Evolutionary conservation across 2,888 invertebrate species (phyloP).

Genomic region (Sepiola atlantica): DNA sequence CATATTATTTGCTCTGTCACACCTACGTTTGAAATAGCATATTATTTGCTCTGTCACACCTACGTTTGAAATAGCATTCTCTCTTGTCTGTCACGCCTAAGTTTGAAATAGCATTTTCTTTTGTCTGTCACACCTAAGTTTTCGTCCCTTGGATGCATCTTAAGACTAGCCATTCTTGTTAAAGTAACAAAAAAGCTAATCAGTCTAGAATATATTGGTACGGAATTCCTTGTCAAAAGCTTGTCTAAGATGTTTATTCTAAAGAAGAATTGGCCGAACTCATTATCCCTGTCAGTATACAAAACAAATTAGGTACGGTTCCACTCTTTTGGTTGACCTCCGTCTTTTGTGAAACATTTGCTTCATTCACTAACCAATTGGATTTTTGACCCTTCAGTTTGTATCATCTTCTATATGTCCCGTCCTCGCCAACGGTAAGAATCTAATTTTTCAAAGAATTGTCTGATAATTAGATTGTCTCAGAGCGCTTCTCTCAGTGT

Average conservation of each 20-base stretch:
- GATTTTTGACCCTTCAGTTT: constrained; percentile 6
- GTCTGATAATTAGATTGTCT: neutral
- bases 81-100: too few relatives aligned
- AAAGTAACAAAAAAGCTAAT: neutral
- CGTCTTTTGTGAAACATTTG: neutral
- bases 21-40: too few relatives aligned
- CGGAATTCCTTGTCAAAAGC: neutral
- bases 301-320: neutral
- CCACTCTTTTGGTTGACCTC: neutral
- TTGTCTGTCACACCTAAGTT: too few relatives aligned
- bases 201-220: neutral
- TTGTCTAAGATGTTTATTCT: neutral
- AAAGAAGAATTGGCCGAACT: neutral
- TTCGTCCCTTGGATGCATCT: too few relatives aligned
- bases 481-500: neutral
- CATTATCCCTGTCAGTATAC: neutral
- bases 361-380: neutral
- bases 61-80: too few relatives aligned
- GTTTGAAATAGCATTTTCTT: too few relatives aligned
- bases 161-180: neutral
- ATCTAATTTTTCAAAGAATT: neutral
- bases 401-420: neutral
- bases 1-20: too few relatives aligned
- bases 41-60: too few relatives aligned
- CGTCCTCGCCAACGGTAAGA: neutral